phyloP scores from a whole-genome alignment of 2,888 invertebrate species.

The Pollenia labialis region DNA sequence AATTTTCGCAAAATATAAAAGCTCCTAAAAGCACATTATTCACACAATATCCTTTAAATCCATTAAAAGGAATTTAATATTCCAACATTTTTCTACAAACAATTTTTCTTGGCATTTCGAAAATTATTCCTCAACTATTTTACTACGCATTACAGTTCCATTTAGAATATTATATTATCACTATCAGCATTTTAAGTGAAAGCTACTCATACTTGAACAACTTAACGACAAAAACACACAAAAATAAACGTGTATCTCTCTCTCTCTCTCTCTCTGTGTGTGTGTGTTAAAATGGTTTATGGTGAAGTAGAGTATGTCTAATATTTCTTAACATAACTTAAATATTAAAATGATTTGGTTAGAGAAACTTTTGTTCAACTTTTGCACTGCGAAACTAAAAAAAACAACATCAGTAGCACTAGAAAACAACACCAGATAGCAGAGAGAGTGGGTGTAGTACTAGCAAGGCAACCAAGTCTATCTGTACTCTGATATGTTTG shows the following conservation, averaged over 20 bases:
- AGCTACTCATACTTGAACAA: conserved; percentile 37
- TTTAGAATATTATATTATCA: conserved; percentile 49
- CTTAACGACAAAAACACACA: background rate
- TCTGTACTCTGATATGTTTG: conserved; percentile 22
- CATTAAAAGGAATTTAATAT: background rate
- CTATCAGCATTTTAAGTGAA: conserved; percentile 61
- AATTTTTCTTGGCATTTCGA: background rate
- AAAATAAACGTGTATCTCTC: background rate
- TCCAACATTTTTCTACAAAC: background rate
- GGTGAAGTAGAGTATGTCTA: conserved; percentile 8
- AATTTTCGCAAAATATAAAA: too few relatives aligned
- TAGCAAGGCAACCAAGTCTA: conserved; percentile 1
- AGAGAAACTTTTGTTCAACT: conserved; percentile 28
- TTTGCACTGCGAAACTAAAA: conserved; percentile 15
- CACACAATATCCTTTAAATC: too few relatives aligned
- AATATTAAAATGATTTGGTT: conserved; percentile 51
- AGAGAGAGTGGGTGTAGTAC: background rate
- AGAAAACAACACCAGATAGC: background rate
- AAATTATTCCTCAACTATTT: background rate
- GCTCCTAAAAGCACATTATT: too few relatives aligned
- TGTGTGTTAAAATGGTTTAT: background rate
- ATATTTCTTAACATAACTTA: conserved; percentile 53
- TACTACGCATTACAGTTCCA: conserved; percentile 5
- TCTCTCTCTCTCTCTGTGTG: background rate
- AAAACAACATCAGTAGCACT: background rate